Evolutionary conservation across 1,140 invertebrate species (phyloP), one percentile per base, ranked within the genome.

Genomic region (Aphelinus atriplicis): DNA sequence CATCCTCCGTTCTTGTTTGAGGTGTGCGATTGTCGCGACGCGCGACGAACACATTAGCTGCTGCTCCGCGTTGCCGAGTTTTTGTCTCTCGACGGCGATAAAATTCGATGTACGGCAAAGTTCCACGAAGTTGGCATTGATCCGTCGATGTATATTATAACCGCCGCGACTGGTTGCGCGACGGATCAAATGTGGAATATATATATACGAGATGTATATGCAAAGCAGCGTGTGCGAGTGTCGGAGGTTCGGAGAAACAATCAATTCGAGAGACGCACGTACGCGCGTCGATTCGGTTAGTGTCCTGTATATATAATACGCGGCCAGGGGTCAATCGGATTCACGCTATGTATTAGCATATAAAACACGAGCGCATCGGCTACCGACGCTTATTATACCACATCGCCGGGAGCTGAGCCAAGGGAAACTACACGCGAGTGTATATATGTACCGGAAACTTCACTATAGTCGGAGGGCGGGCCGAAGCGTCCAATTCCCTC

Each of bases 391-490:
- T 26, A 26, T 26, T 26, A 26, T 26, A 26, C 26, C 26, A 26
- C 26, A 26, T 26, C 26, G 26, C 26, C 26, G 26, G 26, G 26
- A 26, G 26, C 26, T 0, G 26, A 26, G 26, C 26, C 26, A 26
- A 26, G 26, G 26, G 26, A 26, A 26, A 26, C 26, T 26, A 26
- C 26, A 26, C 26, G 26, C 26, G 26, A 26, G 26, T 26, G 26
- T 26, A 26, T 26, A 26, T 53, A 63, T 58, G 71, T 51, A 65
- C 63, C 63, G 63, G 63, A 65, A 65, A 73, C 47, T 73, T 45
- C 10, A 51, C 26, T 26, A 73, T 64, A 72, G 46, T 46, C 42
- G 45, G 43, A 45, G 51, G 61, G 60, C 63, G 45, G 71, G 48
- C 45, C 43, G 9, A 61, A 5, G 4, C n/a, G 26, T 26, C 26